Percentiles rank a stretch among this genome's conserved stretches.
Conservation (phyloP, 2,888 invertebrate genomes). For the Euplagia quadripunctaria region DNA sequence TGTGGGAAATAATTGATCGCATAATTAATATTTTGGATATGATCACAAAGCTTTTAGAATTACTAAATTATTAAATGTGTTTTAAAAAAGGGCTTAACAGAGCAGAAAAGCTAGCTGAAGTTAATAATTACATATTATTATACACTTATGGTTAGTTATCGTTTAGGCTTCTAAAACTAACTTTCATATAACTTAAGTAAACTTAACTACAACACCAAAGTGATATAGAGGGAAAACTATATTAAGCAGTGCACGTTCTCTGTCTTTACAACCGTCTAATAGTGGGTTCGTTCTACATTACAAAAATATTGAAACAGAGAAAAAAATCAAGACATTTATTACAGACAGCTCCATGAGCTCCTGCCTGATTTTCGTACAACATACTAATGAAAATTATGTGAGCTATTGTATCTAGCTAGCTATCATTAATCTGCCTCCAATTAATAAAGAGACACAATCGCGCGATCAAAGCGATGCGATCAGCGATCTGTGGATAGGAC, state of each 20-base stretch:
- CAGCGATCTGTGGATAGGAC: conserved; percentile 39
- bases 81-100: too few species aligned
- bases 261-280: neutral
- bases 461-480: conserved; percentile 43
- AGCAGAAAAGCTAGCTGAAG: too few species aligned
- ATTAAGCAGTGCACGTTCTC: neutral
- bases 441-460: conserved; percentile 33
- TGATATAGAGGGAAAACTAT: neutral
- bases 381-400: neutral
- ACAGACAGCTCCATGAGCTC: neutral
- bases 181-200: neutral
- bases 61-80: too few species aligned
- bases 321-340: too few species aligned
- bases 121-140: too few species aligned
- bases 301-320: too few species aligned
- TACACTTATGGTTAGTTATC: too few species aligned
- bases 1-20: too few species aligned
- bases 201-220: neutral
- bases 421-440: conserved; percentile 26
- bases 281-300: too few species aligned
- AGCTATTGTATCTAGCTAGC: conserved; percentile 19
- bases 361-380: neutral
- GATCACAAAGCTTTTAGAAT: too few species aligned
- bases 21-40: too few species aligned
- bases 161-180: neutral